Evolutionary conservation across 1,140 invertebrate genomes (phyloP).

Genomic region (Pseudomyrmex gracilis): DNA sequence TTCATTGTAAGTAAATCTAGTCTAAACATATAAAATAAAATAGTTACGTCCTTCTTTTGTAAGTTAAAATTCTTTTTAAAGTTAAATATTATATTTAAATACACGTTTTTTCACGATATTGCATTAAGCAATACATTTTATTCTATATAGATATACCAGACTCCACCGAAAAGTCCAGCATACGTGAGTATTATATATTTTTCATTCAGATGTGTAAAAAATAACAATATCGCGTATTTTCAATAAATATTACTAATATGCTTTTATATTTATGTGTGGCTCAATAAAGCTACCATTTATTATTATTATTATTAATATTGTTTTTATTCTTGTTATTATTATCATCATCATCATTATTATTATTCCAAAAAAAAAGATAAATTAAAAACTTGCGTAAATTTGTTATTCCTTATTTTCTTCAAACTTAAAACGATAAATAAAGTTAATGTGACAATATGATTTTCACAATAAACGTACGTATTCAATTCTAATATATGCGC

Average conservation of each 20-base stretch:
- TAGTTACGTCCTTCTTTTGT: too few species aligned
- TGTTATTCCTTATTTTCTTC: neutral
- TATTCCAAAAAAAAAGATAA: conserved; percentile 13
- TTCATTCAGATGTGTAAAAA: conserved; percentile 12
- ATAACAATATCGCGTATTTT: too few species aligned
- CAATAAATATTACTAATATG: too few species aligned
- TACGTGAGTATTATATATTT: conserved; percentile 77
- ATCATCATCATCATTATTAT: conserved; percentile 7
- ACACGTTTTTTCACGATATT: neutral
- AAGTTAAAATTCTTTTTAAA: too few species aligned
- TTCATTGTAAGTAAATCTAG: too few species aligned
- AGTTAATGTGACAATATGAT: neutral
- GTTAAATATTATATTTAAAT: neutral
- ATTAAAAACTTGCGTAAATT: neutral
- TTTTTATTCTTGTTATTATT: conserved; percentile 27
- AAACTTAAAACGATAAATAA: neutral
- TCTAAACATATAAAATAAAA: too few species aligned
- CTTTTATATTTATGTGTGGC: too few species aligned
- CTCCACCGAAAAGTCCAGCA: conserved; percentile 78
- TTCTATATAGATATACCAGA: conserved; percentile 70
- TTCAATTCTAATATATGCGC: conserved; percentile 6
- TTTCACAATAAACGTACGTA: neutral
- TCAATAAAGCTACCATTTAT: too few species aligned
- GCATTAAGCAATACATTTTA: conserved; percentile 11
- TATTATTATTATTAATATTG: neutral